A percentile compares a stretch with the other conserved stretches of the same genome.
phyloP scores from a whole-genome alignment of 2,113 vertebrate genomes.

The Macheiramphus alcinus region DNA sequence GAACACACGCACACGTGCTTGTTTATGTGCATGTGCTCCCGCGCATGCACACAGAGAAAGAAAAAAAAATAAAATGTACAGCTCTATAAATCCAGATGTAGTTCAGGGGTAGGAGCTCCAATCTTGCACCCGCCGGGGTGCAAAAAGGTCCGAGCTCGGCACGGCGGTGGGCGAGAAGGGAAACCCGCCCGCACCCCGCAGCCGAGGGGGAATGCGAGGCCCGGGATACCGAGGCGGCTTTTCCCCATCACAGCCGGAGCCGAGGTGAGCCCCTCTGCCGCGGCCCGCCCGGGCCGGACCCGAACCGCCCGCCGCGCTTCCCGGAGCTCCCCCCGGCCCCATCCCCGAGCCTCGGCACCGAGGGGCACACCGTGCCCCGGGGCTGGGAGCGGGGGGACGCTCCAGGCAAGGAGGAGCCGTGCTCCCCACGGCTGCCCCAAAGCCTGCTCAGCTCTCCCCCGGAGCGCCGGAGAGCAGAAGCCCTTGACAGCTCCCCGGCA shows the following conservation, averaged over 20 bases:
- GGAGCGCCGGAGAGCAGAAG: too few species aligned
- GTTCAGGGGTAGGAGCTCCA: not conserved
- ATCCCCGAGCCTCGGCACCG: not conserved
- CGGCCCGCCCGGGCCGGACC: not conserved
- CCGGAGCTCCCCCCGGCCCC: not conserved
- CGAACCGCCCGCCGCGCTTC: not conserved
- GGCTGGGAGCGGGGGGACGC: not conserved
- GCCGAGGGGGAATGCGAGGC: not conserved
- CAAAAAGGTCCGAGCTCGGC: not conserved
- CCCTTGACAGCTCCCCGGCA: too few species aligned
- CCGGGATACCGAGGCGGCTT: too few species aligned
- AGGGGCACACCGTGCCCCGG: not conserved
- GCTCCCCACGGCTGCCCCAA: too few species aligned
- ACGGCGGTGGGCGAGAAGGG: not conserved
- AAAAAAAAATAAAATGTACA: too few species aligned
- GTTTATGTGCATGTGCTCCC: not conserved
- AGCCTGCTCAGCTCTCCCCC: too few species aligned
- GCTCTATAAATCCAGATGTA: not conserved
- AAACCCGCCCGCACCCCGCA: not conserved
- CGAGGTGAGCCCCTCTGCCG: not conserved
- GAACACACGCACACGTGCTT: not conserved
- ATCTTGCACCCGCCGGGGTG: not conserved
- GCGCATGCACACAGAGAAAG: fast-evolving
- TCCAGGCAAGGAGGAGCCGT: too few species aligned
- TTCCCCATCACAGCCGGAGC: not conserved